Evolutionary conservation across 2,888 invertebrate species (phyloP), one percentile per base, ranked within the genome.

Genomic region (Artemia sinica): DNA sequence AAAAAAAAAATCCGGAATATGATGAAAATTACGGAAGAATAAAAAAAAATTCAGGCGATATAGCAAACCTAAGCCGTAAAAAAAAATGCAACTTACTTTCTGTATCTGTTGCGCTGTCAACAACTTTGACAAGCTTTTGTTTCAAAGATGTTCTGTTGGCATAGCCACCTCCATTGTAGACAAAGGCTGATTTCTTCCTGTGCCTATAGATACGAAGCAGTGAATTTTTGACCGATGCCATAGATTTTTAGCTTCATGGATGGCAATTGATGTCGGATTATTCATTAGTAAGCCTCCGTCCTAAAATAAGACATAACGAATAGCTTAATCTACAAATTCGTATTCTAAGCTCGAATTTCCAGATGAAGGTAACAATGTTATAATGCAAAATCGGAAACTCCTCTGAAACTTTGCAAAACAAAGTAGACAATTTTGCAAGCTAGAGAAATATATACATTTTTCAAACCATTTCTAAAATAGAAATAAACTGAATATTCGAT

Each of bases 81-180:
- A 68, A 49, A 63, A 69, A 65, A n/a, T 63, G 48, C 50, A 49
- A 66, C 74, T 72, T 76, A 86, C 88, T 86, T 83, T 91, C 90
- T 11, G 90, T 91, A 75, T 91, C 90, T 0, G 90, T 90, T 8
- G 91, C 91, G 72, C 88, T 88, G 76, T 89, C 89, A 58, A 91
- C 79, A 68, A 91, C 87, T 77, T 86, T 87, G 74, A 84, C 81
- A 74, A 91, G 85, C 78, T 90, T 90, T 73, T 85, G 85, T 76
- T 84, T 86, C 84, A 90, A 86, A 50, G 85, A 84, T 0, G 83
- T 82, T 71, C 80, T 6, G 78, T 50, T 50, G 58, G 49, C 66
- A 69, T 67, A 67, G 41, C 28, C 69, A 71, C 69, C 66, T 69
- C 68, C 69, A 63, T 28, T 66, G 52, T 52, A 14, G 70, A 50